Evolutionary conservation across 1,140 invertebrate genomes (phyloP), one percentile per base, ranked within the genome.

Genomic region (Penaeus chinensis): DNA sequence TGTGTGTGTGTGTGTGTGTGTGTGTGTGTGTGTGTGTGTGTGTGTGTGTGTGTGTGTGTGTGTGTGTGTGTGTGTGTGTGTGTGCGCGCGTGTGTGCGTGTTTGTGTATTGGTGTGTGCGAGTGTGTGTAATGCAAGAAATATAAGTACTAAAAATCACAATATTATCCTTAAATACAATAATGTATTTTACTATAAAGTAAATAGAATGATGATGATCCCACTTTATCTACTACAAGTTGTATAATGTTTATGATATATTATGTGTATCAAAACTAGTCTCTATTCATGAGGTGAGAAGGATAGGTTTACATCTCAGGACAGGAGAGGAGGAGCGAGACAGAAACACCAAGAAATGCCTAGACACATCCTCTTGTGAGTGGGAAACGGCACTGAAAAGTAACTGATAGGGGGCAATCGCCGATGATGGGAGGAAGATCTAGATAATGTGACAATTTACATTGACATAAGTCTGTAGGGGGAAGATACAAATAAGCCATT

Each of bases 131-230:
- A 54, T 13, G 24, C 20, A 65, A 62, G 60, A 69, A 65, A 42
- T 62, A 82, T 82, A 82, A 82, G 81, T 82, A 82, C 81, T 82
- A 82, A 82, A 82, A 69, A 82, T 82, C 81, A 82, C 81, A 82
- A 69, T 82, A 82, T 82, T 47, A 69, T 82, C 63, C 81, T 69
- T 69, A 60, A 69, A 82, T 82, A 82, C 81, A 71, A 82, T 65
- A 82, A 82, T 82, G 80, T 82, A 82, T 82, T 82, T 69, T 47
- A 42, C 81, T 69, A 42, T 61, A 76, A 37, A 77, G 61, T 84
- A 77, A 84, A 77, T 69, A 76, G 27, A 84, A 84, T 84, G 71
- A 84, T 74, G n/a, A 84, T 84, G 54, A 84, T 84, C 69, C 71
- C 62, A 13, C 61, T 47, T 66, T 82, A 69, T 47, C 62, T 69